Evolutionary conservation across 2,888 invertebrate species (phyloP).

Genomic region (Corbicula japonica): DNA sequence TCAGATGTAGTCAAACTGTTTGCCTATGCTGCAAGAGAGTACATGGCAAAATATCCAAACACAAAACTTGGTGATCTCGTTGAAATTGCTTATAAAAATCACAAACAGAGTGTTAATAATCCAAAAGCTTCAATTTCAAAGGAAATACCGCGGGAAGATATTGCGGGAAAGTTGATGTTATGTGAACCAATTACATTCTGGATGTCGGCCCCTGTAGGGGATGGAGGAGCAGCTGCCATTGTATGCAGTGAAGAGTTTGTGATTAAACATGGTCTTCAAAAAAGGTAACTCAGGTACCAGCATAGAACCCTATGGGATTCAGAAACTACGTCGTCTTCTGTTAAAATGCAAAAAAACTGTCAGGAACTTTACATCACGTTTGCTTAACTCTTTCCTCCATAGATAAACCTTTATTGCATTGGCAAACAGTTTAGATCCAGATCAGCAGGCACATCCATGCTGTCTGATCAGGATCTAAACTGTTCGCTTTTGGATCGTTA

Average conservation of each 20-base stretch:
- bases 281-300: conserved; percentile 87
- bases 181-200: conserved; percentile 82
- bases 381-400: too few relatives aligned
- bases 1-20: conserved; percentile 84
- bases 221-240: conserved; percentile 98
- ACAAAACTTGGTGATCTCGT: conserved; percentile 75
- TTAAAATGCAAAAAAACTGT: too few relatives aligned
- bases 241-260: conserved; percentile 97
- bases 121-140: conserved; percentile 78
- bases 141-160: conserved; percentile 67
- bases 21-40: conserved; percentile 84
- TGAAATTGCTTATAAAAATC: conserved; percentile 81
- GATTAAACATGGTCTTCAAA: conserved; percentile 90
- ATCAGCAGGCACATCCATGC: too few relatives aligned
- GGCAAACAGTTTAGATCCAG: too few relatives aligned
- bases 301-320: too few relatives aligned
- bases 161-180: conserved; percentile 73
- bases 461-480: too few relatives aligned
- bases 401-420: too few relatives aligned
- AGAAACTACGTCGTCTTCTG: too few relatives aligned
- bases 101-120: conserved; percentile 81
- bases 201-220: conserved; percentile 93
- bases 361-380: too few relatives aligned
- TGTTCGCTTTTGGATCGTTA: too few relatives aligned
- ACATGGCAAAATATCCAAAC: conserved; percentile 77